Evolutionary conservation across 1,140 invertebrate species (phyloP), one percentile per base, ranked within the genome.

Genomic region (Pentalonia nigronervosa): DNA sequence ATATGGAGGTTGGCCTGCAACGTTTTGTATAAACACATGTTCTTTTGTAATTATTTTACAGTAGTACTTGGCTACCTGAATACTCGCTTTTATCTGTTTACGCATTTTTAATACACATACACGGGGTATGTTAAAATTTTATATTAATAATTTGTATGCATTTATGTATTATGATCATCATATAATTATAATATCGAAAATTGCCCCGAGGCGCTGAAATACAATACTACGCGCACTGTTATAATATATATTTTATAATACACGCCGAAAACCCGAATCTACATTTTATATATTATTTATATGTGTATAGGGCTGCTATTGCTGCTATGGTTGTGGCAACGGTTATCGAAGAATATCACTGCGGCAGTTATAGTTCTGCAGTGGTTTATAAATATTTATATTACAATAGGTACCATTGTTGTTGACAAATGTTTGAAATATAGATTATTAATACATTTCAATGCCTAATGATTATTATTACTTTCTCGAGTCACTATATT

Each of bases 101-200:
- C 21, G 88, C 17, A 88, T 88, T 53, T 56, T 48, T 48, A 23
- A 89, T 53, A 48, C 25, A 53, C 14, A n/a, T 34, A 86, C 21
- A 87, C 3, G 34, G n/a, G 36, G 83, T 84, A 45, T 84, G 20
- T 47, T 45, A 91, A 88, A 88, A 88, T 34, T 30, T 88, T 88
- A n/a, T 48, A 87, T 88, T 88, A 34, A 48, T 47, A 91, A 67
- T 81, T 81, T 83, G 45, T 83, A 81, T 30, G 67, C 47, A 48
- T 83, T 92, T 92, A 76, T 67, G 60, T 91, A 91, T 83, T 50
- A 92, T 50, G n/a, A 84, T 92, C 36, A 47, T 83, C 67, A 76
- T 81, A 84, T 83, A 92, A 92, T 92, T 92, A 60, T 83, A 88
- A 81, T 92, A 92, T 48, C 47, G 9, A 92, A 83, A 48, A 48